Evolutionary conservation across 1,140 invertebrate genomes (phyloP).

Genomic region (Lineus longissimus): DNA sequence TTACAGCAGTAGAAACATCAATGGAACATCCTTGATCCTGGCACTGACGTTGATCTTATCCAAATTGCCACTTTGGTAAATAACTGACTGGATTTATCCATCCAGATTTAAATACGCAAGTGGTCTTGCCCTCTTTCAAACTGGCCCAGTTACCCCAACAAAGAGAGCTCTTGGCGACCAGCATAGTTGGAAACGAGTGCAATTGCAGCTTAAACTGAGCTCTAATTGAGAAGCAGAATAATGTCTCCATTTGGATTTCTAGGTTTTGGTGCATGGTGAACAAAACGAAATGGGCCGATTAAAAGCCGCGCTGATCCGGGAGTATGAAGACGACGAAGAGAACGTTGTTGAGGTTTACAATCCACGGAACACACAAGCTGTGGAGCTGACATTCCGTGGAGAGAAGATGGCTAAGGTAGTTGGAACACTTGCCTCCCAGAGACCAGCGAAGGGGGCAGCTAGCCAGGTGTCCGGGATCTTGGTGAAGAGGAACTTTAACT

Average conservation of each 20-base stretch:
- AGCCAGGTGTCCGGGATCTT: constrained; percentile 81
- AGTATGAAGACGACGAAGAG: constrained; percentile 87
- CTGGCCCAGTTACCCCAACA: too few species aligned
- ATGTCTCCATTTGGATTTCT: too few species aligned
- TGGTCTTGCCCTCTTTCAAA: too few species aligned
- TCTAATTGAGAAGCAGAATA: too few species aligned
- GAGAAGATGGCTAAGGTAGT: constrained; percentile 98
- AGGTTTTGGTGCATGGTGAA: constrained; percentile 95
- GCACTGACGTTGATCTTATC: too few species aligned
- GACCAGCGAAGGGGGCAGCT: constrained; percentile 68
- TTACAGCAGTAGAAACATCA: constrained; percentile 9
- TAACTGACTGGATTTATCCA: too few species aligned
- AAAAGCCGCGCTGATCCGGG: constrained; percentile 87
- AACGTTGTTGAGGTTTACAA: constrained; percentile 91
- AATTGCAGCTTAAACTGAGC: too few species aligned
- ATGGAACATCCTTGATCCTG: too few species aligned
- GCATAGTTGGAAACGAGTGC: too few species aligned
- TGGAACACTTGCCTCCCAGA: constrained; percentile 81
- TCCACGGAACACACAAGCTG: constrained; percentile 89
- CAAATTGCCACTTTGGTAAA: too few species aligned
- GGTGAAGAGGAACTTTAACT: constrained; percentile 97
- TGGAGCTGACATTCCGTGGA: constrained; percentile 90
- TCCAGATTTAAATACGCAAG: too few species aligned
- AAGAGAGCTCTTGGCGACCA: too few species aligned
- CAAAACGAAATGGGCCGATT: constrained; percentile 97